Conservation (phyloP, 2,113 vertebrate species). For the Lampris megalopsis region DNA sequence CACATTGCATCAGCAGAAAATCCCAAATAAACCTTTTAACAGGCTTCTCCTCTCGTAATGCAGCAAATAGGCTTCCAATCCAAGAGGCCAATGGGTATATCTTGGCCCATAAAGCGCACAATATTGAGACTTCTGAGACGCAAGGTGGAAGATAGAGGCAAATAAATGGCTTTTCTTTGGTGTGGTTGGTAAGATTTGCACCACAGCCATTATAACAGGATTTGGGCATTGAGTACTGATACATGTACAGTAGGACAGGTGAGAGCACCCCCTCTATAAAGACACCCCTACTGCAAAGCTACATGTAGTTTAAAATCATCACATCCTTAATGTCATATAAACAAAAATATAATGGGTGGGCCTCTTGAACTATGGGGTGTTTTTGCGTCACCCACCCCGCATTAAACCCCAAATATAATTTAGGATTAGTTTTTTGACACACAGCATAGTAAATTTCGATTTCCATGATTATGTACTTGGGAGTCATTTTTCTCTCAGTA, state of each 20-base stretch:
- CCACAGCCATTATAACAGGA: neutral
- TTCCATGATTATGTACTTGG: no score
- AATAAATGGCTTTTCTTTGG: conserved; percentile 8
- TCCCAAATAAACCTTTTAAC: conserved; percentile 65
- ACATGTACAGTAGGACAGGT: no score
- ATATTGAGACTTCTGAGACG: conserved; percentile 25
- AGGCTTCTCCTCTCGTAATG: conserved; percentile 51
- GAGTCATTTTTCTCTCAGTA: no score
- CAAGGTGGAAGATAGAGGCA: conserved; percentile 8
- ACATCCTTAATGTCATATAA: no score
- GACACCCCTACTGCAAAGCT: no score
- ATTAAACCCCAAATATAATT: neutral
- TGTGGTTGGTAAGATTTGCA: conserved; percentile 11
- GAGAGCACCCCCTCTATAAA: no score
- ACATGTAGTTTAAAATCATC: no score
- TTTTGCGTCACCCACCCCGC: no score
- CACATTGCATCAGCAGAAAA: conserved; percentile 57
- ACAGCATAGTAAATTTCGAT: no score
- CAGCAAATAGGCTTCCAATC: conserved; percentile 60
- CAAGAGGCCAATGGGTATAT: conserved; percentile 54
- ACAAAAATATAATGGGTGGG: no score
- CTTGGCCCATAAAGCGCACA: conserved; percentile 43
- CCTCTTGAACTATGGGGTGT: no score
- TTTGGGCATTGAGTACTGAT: neutral
- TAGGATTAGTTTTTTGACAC: neutral